These are phyloP conservation scores for Daktulosphaira vitifoliae DNA, from an alignment of 1,140 invertebrate species.

Conservation along the genomic window DNA sequence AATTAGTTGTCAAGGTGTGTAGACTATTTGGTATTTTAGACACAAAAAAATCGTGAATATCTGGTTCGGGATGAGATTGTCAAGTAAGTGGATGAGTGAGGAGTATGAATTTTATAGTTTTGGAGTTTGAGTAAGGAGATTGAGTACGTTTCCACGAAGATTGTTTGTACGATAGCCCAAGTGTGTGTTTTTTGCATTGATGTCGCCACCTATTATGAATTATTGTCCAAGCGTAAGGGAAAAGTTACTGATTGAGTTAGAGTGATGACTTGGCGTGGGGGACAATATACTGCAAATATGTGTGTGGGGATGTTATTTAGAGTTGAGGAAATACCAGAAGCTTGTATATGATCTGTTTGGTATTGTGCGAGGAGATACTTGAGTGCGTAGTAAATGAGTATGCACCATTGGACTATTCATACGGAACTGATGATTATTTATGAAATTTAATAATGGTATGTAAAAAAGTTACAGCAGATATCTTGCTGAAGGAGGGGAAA, in stretches of 20 bases:
- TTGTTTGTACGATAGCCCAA: neutral
- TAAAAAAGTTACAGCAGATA: too few relatives aligned
- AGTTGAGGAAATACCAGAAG: neutral
- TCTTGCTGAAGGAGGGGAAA: too few relatives aligned
- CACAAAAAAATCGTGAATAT: neutral
- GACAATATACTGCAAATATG: constrained; percentile 3
- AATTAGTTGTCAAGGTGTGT: neutral
- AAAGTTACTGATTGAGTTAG: neutral
- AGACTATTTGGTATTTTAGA: constrained; percentile 4
- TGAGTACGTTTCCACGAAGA: neutral
- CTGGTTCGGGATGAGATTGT: constrained; percentile 4
- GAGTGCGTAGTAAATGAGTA: too few relatives aligned
- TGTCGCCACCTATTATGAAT: neutral
- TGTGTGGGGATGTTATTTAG: neutral
- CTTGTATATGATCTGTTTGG: neutral
- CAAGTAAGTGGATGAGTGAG: neutral
- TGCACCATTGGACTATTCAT: too few relatives aligned
- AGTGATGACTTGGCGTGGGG: neutral
- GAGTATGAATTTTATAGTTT: neutral
- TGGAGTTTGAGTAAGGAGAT: neutral
- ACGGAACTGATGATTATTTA: too few relatives aligned
- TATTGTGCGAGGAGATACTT: neutral
- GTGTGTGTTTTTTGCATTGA: neutral
- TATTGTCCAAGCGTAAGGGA: neutral
- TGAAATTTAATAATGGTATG: too few relatives aligned